These are phyloP conservation scores for Rhingia campestris DNA, from an alignment of 2,888 invertebrate genomes.

Conservation along the genomic window DNA sequence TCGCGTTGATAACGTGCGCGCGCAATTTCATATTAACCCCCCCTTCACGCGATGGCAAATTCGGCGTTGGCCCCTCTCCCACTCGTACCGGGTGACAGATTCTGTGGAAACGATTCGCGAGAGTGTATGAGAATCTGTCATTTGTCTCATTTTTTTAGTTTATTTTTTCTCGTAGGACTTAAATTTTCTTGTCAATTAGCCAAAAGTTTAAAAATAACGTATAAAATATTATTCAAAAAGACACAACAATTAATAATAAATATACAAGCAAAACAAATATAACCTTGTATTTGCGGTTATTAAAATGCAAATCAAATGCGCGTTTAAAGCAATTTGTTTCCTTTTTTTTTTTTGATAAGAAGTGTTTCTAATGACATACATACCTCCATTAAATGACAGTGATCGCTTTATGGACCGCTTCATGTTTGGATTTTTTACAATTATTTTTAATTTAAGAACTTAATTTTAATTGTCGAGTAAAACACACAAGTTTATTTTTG, in stretches of 20 bases:
- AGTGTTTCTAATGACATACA: not conserved
- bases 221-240: slow-evolving; percentile 24
- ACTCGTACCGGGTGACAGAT: slow-evolving; percentile 48
- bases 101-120: slow-evolving; percentile 45
- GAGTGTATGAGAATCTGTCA: slow-evolving; percentile 10
- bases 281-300: slow-evolving; percentile 22
- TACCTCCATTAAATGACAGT: slow-evolving; percentile 68
- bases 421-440: slow-evolving; percentile 38
- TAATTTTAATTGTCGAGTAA: slow-evolving; percentile 1
- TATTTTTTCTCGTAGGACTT: slow-evolving; percentile 7
- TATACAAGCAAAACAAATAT: slow-evolving; percentile 26
- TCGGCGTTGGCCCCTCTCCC: slow-evolving; percentile 6
- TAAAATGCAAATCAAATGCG: not conserved
- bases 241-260: slow-evolving; percentile 37
- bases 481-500: not conserved
- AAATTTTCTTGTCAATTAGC: slow-evolving; percentile 60
- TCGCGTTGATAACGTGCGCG: slow-evolving; percentile 18
- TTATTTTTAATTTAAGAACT: not conserved
- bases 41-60: not conserved
- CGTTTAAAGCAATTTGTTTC: not conserved
- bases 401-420: slow-evolving; percentile 68
- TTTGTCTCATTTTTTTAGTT: slow-evolving; percentile 13
- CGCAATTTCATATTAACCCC: slow-evolving; percentile 31
- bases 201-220: slow-evolving; percentile 65
- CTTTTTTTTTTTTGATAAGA: not conserved